Evolutionary conservation across 2,888 invertebrate species (phyloP).

Genomic region (Apamea anceps): DNA sequence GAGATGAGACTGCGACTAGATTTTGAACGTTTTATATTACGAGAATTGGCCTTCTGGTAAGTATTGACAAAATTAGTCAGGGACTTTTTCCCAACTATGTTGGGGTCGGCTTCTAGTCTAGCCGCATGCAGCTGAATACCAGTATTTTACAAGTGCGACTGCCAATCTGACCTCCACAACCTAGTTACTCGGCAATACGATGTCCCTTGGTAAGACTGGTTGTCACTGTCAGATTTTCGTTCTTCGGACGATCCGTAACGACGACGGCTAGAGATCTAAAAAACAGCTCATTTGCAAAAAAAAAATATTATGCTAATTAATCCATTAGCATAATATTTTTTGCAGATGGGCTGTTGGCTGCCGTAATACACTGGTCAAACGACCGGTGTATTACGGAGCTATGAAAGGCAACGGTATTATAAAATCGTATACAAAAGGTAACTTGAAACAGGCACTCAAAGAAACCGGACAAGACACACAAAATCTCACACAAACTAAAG

Average conservation of each 20-base stretch:
- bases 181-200: background rate
- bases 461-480: background rate
- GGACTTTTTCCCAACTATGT: background rate
- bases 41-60: no score
- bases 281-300: background rate
- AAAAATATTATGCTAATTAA: background rate
- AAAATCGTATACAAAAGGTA: background rate
- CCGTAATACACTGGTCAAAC: no score
- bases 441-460: background rate
- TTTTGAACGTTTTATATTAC: no score
- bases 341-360: no score
- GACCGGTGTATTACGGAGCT: no score
- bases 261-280: background rate
- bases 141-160: no score
- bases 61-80: no score
- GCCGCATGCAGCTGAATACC: background rate
- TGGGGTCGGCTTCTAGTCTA: background rate
- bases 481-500: slow-evolving; percentile 11
- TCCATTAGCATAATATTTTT: no score
- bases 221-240: background rate
- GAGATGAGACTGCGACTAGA: no score
- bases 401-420: background rate
- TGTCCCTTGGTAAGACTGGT: background rate
- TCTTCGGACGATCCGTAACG: background rate
- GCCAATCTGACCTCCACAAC: background rate